These are phyloP conservation scores for Sphaerophoria rueppellii DNA, from an alignment of 2,888 invertebrate genomes.

Conservation along the genomic window DNA sequence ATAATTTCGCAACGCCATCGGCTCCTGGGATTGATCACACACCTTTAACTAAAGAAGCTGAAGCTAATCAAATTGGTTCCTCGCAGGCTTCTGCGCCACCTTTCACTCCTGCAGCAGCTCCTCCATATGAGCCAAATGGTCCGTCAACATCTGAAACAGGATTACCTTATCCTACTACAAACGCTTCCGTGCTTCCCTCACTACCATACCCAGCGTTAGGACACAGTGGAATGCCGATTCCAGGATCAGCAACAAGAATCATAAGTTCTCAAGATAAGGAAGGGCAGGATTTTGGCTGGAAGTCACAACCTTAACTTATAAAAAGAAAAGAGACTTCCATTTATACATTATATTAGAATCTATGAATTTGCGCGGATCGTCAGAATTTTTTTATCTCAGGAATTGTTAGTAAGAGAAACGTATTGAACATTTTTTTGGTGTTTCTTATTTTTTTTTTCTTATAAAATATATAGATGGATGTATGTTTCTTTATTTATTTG, in stretches of 20 bases:
- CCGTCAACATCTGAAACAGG: not conserved
- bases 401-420: not conserved
- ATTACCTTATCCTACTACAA: slow-evolving; percentile 15
- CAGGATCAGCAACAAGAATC: slow-evolving; percentile 4
- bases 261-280: not conserved
- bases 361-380: not conserved
- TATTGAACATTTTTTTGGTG: too few relatives aligned
- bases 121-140: not conserved
- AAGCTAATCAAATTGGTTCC: not conserved
- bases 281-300: slow-evolving; percentile 25
- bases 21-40: not conserved
- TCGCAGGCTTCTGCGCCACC: slow-evolving; percentile 4
- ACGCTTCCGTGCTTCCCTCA: not conserved
- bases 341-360: not conserved
- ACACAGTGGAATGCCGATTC: slow-evolving; percentile 18
- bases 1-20: slow-evolving; percentile 74
- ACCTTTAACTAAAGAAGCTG: slow-evolving; percentile 10
- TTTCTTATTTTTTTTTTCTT: too few relatives aligned
- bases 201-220: slow-evolving; percentile 38
- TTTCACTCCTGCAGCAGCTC: not conserved
- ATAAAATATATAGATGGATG: too few relatives aligned
- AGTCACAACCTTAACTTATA: not conserved
- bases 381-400: not conserved
- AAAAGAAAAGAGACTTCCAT: not conserved
- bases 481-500: too few relatives aligned